Percentiles rank a stretch among this genome's conserved stretches.
phyloP scores from a whole-genome alignment of 2,113 vertebrate species.

The Micromys minutus region DNA sequence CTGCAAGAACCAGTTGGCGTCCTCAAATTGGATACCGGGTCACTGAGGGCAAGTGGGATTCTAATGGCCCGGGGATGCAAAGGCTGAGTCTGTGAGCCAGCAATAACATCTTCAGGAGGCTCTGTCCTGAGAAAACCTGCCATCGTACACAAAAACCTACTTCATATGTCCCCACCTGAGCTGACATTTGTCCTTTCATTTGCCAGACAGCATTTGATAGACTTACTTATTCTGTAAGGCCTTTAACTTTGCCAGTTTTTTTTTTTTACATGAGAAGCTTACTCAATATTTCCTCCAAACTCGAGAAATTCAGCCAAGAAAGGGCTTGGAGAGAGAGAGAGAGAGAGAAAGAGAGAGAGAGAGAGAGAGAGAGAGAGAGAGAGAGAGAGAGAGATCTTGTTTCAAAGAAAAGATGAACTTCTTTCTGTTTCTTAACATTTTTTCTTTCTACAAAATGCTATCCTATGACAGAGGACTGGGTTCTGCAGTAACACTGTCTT shows the following conservation, averaged over 20 bases:
- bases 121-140: background rate
- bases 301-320: constrained; percentile 68
- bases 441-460: constrained; percentile 26
- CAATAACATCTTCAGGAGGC: background rate
- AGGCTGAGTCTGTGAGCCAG: background rate
- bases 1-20: background rate
- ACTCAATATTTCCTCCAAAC: constrained; percentile 58
- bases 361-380: constrained; percentile 39
- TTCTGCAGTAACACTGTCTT: background rate
- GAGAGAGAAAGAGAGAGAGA: constrained; percentile 46
- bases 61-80: background rate
- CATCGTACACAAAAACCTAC: background rate
- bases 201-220: background rate
- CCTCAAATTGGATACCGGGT: background rate
- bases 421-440: constrained; percentile 33
- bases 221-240: background rate
- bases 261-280: constrained; percentile 61
- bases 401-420: constrained; percentile 21
- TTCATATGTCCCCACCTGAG: background rate
- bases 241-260: constrained; percentile 35
- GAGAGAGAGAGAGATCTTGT: constrained; percentile 17
- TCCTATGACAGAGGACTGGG: background rate
- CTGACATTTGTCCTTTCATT: background rate
- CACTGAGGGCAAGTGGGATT: background rate
- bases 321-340: constrained; percentile 33